These are phyloP conservation scores for Hetaerina titia DNA, from an alignment of 2,888 invertebrate species.

Conservation along the genomic window DNA sequence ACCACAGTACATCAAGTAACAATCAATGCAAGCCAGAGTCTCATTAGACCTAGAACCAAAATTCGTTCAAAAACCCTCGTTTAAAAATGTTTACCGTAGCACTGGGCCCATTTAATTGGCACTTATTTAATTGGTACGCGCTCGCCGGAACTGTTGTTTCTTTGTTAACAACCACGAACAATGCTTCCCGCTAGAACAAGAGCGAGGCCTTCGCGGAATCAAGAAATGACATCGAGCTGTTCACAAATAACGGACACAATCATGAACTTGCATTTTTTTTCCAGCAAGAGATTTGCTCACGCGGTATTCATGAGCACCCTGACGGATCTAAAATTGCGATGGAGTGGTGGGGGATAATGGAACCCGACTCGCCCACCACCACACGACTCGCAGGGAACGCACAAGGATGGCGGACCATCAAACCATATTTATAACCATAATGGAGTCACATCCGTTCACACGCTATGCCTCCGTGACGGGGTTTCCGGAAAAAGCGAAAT, in stretches of 20 bases:
- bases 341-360: constrained; percentile 38
- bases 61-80: neutral
- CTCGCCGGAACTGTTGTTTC: neutral
- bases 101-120: neutral
- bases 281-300: neutral
- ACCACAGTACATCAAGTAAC: no score
- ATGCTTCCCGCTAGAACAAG: neutral
- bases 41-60: no score
- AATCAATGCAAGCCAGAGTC: no score
- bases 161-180: neutral
- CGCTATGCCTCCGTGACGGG: constrained; percentile 63
- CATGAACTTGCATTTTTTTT: neutral
- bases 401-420: constrained; percentile 36
- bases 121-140: neutral
- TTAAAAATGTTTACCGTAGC: neutral
- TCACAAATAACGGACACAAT: neutral
- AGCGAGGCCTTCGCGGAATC: neutral
- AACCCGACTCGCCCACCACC: constrained; percentile 52
- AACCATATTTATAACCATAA: constrained; percentile 67
- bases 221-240: neutral
- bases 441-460: constrained; percentile 67
- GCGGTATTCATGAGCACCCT: constrained; percentile 57
- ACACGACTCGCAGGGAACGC: constrained; percentile 68
- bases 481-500: constrained; percentile 61
- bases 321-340: constrained; percentile 61